Conservation (phyloP, 92 coral and sea anemone species). For the Epizoanthus rinbou region DNA sequence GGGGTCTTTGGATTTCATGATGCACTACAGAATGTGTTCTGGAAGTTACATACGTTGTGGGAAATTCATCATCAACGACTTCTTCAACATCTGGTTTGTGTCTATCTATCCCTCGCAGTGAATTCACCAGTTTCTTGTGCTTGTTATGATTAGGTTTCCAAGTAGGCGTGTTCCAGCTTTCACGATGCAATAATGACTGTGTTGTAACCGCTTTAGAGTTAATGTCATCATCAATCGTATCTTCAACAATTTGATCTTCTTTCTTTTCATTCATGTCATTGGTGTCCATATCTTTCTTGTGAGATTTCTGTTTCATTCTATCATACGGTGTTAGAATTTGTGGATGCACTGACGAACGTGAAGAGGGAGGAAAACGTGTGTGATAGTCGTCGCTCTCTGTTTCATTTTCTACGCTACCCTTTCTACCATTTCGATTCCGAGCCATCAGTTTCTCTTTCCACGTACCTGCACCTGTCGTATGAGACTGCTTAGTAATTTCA, state of each 20-base stretch:
- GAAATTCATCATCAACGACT: conserved; percentile 5
- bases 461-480: not conserved
- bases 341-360: not conserved
- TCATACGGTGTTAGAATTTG: not conserved
- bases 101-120: not conserved
- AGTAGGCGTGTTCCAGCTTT: not conserved
- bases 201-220: not conserved
- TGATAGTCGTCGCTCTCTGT: not conserved
- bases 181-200: not conserved
- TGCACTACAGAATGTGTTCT: conserved; percentile 10
- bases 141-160: not conserved
- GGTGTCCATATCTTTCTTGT: not conserved
- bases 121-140: not conserved
- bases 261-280: not conserved
- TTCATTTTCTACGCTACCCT: not conserved
- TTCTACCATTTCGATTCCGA: not conserved
- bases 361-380: not conserved
- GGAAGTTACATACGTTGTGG: conserved; percentile 25
- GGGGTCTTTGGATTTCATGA: not conserved
- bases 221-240: conserved; percentile 9
- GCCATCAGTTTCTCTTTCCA: not conserved
- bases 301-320: no score
- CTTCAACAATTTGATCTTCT: conserved; percentile 3
- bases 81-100: conserved; percentile 28
- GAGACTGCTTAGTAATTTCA: not conserved